Base-by-base conservation (phyloP, 2,113 vertebrate genomes). In the Lepisosteus osseus region DNA sequence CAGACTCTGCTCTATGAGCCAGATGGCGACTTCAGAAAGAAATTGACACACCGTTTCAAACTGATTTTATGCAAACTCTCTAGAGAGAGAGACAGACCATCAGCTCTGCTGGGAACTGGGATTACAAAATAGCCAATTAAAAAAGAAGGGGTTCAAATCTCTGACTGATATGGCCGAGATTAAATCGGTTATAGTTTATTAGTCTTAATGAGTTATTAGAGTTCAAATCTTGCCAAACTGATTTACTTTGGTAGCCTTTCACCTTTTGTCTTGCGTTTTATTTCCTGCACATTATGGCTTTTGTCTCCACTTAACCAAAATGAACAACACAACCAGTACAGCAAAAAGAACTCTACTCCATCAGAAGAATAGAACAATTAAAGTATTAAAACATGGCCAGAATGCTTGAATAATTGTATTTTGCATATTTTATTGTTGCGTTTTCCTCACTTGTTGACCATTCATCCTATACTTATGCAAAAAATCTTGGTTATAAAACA, bases 81-180 rank as follows among this genome's bases (percentile, higher is more conserved):
- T 80, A 83, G 96, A 95, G 95, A 92, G 92, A 88, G 87, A 90
- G 92, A 90, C 91, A 88, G 91, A 94, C 94, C 93, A 93, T 93
- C 90, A 84, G 87, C 93, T 95, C 96, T 95, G 92, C 90, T 93
- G 96, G 95, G 96, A 98, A 95, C 96, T 95, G 91, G 96, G 95
- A 95, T 95, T 95, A 98, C 95, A 97, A 94, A 97, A 98, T 95
- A 96, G 95, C 93, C 96, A 97, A 97, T 99, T 98, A 98, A 88
- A 90, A 93, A 92, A 88, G 90, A 93, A 94, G 95, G 93, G 92
- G 95, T 94, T 94, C 91, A 94, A 95, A 92, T 90, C 94, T 96
- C 92, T 86, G 90, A 85, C 92, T 94, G 94, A 93, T 95, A 92
- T 90, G 88, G 89, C 87, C 84, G 76, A 91, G 90, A 92, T 92